A percentile compares a stretch with the other conserved stretches of the same genome.
phyloP scores from a whole-genome alignment of 2,888 invertebrate species.

The Peribatodes rhomboidaria region DNA sequence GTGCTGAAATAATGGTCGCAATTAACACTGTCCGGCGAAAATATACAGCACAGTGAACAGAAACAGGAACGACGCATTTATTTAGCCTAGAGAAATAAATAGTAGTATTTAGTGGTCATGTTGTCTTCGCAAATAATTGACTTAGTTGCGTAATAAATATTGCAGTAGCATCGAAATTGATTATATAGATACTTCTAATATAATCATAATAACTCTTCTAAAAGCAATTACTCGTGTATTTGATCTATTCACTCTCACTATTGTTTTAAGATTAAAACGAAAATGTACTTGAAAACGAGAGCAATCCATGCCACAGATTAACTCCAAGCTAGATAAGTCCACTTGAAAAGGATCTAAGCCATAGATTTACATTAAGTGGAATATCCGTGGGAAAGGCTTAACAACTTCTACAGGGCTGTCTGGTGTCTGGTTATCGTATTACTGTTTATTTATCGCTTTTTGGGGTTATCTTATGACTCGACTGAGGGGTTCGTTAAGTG shows the following conservation, averaged over 20 bases:
- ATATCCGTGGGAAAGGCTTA: constrained; percentile 34
- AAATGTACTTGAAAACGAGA: constrained; percentile 8
- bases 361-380: constrained; percentile 17
- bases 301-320: constrained; percentile 14
- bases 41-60: constrained; percentile 2
- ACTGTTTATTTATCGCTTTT: constrained; percentile 38
- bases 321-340: constrained; percentile 31
- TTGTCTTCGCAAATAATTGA: no score
- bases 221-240: no score
- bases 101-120: no score
- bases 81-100: background rate
- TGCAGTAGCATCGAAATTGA: no score
- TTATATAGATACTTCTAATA: no score
- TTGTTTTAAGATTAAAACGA: background rate
- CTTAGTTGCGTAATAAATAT: no score
- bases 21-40: constrained; percentile 21
- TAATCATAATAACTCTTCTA: no score
- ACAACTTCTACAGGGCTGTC: background rate
- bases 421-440: constrained; percentile 23
- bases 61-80: no score
- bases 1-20: constrained; percentile 21
- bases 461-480: constrained; percentile 40
- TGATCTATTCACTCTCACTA: no score
- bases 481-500: constrained; percentile 5
- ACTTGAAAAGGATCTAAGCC: constrained; percentile 33